phyloP scores from a whole-genome alignment of 2,797 vertebrate genomes.

The Amblyopsis hoosieri region DNA sequence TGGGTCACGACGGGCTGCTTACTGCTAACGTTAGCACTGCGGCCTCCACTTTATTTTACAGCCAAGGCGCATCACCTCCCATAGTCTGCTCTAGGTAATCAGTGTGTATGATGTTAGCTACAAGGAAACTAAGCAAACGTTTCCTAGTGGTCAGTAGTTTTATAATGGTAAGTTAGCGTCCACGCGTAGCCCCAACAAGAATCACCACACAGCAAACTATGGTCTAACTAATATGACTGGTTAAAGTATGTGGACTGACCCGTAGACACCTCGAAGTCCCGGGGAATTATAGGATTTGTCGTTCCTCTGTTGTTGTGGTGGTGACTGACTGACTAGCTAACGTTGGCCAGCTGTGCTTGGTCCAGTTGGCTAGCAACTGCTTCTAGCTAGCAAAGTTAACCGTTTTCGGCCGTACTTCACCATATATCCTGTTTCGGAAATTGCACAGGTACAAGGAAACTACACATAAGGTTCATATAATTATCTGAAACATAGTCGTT shows the following conservation, averaged over 20 bases:
- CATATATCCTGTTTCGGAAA: slow-evolving; percentile 44
- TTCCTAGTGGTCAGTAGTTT: background rate
- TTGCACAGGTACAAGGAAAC: slow-evolving; percentile 19
- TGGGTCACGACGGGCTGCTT: slow-evolving; percentile 59
- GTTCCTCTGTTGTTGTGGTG: slow-evolving; percentile 67
- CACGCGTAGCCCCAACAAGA: background rate
- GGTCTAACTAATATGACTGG: slow-evolving; percentile 6
- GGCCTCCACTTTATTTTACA: slow-evolving; percentile 71
- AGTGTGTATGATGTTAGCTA: slow-evolving; percentile 26
- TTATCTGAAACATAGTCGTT: slow-evolving; percentile 25
- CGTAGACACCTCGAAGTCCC: slow-evolving; percentile 73
- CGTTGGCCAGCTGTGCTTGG: slow-evolving; percentile 67
- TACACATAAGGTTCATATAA: slow-evolving; percentile 29
- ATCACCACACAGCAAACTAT: slow-evolving; percentile 11
- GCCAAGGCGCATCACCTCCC: slow-evolving; percentile 55
- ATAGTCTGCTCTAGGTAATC: slow-evolving; percentile 24
- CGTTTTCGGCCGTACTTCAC: slow-evolving; percentile 54
- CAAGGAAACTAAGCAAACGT: slow-evolving; percentile 15
- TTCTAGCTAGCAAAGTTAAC: slow-evolving; percentile 63
- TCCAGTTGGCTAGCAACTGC: slow-evolving; percentile 61
- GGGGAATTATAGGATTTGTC: slow-evolving; percentile 58
- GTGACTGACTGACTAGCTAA: slow-evolving; percentile 57
- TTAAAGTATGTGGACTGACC: slow-evolving; percentile 60
- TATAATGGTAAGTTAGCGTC: slow-evolving; percentile 2
- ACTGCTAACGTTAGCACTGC: slow-evolving; percentile 63